Conservation (phyloP, 2,888 invertebrate species). For the Drosophila quasianomalipes region DNA sequence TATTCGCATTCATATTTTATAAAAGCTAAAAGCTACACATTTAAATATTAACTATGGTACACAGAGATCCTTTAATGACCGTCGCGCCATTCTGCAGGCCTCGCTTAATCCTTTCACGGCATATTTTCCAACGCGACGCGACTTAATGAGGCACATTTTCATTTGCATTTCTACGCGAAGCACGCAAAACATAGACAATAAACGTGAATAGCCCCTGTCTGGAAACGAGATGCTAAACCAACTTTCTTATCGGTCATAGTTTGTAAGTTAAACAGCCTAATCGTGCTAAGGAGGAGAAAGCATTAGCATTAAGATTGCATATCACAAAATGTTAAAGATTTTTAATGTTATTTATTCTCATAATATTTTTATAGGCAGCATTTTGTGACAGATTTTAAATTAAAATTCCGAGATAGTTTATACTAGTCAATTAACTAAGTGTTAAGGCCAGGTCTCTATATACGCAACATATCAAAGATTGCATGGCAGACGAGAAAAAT, state of each 20-base stretch:
- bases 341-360: neutral
- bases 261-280: slow-evolving; percentile 32
- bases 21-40: slow-evolving; percentile 60
- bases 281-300: neutral
- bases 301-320: slow-evolving; percentile 12
- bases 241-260: slow-evolving; percentile 43
- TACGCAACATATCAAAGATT: neutral
- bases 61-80: slow-evolving; percentile 55
- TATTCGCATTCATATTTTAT: slow-evolving; percentile 73
- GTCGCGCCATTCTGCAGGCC: slow-evolving; percentile 45
- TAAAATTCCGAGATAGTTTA: neutral
- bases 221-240: slow-evolving; percentile 39
- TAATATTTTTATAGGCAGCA: neutral
- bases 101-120: slow-evolving; percentile 71
- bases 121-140: slow-evolving; percentile 65
- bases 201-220: slow-evolving; percentile 33
- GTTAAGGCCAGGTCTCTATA: too few relatives aligned
- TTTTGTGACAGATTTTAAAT: neutral
- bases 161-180: slow-evolving; percentile 54
- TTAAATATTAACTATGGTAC: slow-evolving; percentile 72
- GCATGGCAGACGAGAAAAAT: neutral
- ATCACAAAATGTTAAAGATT: neutral
- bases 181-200: slow-evolving; percentile 61
- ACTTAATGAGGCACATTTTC: slow-evolving; percentile 72
- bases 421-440: neutral